Conservation (phyloP, 2,888 invertebrate species). For the Pherbina coryleti region DNA sequence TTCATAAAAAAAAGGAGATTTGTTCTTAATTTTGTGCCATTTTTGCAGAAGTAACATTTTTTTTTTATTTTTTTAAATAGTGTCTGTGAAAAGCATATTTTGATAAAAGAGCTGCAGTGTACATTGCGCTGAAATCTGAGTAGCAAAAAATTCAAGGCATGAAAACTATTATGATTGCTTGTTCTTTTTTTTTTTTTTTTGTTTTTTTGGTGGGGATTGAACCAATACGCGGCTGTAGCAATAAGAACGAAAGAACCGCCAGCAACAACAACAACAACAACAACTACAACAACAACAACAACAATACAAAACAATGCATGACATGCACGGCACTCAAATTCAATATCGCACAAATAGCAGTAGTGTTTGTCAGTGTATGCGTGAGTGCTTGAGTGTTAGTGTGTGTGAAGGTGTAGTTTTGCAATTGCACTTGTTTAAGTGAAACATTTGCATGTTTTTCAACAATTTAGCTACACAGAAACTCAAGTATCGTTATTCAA, state of each 20-base stretch:
- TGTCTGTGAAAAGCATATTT: no score
- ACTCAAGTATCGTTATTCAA: background rate
- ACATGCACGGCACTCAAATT: background rate
- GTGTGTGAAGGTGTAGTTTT: background rate
- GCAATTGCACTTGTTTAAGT: conserved; percentile 1
- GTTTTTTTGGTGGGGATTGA: background rate
- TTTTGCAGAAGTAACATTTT: no score
- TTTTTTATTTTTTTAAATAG: no score
- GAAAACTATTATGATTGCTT: conserved; percentile 5
- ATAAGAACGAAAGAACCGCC: background rate
- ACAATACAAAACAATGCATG: background rate
- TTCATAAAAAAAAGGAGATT: no score
- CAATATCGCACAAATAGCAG: background rate
- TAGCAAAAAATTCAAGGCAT: background rate
- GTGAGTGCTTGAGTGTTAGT: conserved; percentile 21
- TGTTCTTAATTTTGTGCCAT: no score
- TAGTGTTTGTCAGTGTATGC: background rate
- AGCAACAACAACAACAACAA: background rate
- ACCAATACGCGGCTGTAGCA: background rate
- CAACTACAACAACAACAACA: background rate
- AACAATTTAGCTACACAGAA: background rate
- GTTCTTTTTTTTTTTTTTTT: background rate
- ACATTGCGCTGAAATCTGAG: background rate
- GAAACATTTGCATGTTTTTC: background rate
- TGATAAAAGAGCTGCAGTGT: background rate